Evolutionary conservation across 2,797 vertebrate species (phyloP), one percentile per base, ranked within the genome.

Genomic region (Tokudaia muenninki): DNA sequence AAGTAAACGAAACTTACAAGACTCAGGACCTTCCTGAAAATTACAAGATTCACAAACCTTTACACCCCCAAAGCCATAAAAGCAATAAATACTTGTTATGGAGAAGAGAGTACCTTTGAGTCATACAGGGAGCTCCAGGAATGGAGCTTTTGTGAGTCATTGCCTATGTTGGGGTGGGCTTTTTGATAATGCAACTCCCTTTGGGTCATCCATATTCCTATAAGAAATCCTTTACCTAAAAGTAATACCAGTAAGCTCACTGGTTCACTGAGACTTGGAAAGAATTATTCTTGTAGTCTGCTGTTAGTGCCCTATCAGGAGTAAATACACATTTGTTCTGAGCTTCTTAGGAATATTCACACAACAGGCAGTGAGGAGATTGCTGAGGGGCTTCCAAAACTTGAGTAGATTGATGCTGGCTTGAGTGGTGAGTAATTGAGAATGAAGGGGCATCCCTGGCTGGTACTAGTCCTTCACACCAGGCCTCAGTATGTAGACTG

Each of bases 401-500:
- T n/a, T 59, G 41, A 75, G 59, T 47, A 44, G 44, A 75, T 10
- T 3, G 26, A 77, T 22, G 16, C 5, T 13, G 59, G 22, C 8
- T 52, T 77, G 78, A 52, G 13, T 9, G 17, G 44, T n/a, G n/a
- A 37, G 13, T 13, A 8, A 52, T 47, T 47, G n/a, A 74, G 19
- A n/a, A 16, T 17, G 29, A 75, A 21, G 52, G 29, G 41, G 31
- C 3, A 1, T 22, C 34, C 16, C 21, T 19, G 22, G 21, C 24
- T 26, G 24, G 5, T 6, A 0, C 4, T 1, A 1, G 4, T 77
- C 37, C 47, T 84, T 59, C 19, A 22, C 0, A 0, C 11, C 13
- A 22, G 22, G 29, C 61, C 55, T 31, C 26, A 0, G 47, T 50
- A 59, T 70, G 50, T 34, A 16, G 70, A 11, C 47, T 47, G 41